Evolutionary conservation across 2,797 vertebrate genomes (phyloP).

Genomic region (Acrossocheilus wenchowensis): DNA sequence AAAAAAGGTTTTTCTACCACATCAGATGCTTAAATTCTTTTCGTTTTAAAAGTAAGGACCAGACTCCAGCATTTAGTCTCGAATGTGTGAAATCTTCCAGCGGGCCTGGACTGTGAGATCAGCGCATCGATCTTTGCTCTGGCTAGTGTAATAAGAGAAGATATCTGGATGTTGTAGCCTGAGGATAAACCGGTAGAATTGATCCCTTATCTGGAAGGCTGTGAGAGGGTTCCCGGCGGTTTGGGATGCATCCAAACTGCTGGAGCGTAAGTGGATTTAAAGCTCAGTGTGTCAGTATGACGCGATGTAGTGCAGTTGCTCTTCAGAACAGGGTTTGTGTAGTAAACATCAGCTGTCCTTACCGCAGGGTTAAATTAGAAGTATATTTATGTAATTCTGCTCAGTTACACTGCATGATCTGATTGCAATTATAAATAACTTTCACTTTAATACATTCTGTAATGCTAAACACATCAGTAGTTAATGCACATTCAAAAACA

Average conservation of each 20-base stretch:
- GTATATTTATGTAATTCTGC: background rate
- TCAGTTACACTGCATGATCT: background rate
- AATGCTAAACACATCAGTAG: background rate
- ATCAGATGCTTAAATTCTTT: background rate
- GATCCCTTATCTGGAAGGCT: conserved; percentile 29
- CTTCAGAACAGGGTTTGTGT: background rate
- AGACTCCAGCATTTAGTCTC: background rate
- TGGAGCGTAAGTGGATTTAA: conserved; percentile 32
- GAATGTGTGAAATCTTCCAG: background rate
- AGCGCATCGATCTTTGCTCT: conserved; percentile 3
- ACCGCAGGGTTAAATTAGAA: background rate
- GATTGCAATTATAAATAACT: background rate
- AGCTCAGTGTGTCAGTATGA: conserved; percentile 39
- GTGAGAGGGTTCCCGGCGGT: conserved; percentile 23
- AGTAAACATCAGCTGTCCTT: conserved; percentile 23
- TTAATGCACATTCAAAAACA: background rate
- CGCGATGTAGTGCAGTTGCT: background rate
- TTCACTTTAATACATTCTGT: background rate
- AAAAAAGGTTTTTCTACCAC: no score
- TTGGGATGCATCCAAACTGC: conserved; percentile 37
- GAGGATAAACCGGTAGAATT: conserved; percentile 35
- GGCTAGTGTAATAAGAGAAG: background rate
- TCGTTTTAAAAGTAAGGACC: background rate
- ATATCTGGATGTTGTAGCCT: conserved; percentile 19
- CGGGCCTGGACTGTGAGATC: conserved; percentile 7